Evolutionary conservation across 1,140 invertebrate genomes (phyloP), one percentile per base, ranked within the genome.

Genomic region (Magallana angulata): DNA sequence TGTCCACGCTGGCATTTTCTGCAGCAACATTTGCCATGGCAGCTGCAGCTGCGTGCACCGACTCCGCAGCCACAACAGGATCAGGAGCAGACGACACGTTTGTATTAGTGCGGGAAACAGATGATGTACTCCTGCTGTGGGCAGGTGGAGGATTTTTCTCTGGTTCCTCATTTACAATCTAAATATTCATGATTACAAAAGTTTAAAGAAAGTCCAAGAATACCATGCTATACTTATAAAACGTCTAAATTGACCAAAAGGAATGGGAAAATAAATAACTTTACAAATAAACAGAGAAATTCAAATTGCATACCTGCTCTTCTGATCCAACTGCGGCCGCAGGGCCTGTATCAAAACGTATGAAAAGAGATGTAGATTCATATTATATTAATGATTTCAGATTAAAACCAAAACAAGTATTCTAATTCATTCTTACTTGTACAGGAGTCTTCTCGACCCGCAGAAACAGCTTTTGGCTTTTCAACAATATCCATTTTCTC

Each of bases 401-500:
- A 48, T 48, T 48, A 48, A 48, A 48, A 48, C 36, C 36, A 48
- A 48, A 48, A 48, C 36, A 48, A 48, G 3, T 5, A 48, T 48
- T 48, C 36, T 5, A 48, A 48, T 48, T 48, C 36, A 48, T 48
- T 48, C 36, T 48, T 48, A 48, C 36, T 48, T 48, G 36, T 48
- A 48, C 1, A 48, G 36, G 36, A 48, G 36, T 48, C 36, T 48
- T 48, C 36, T 48, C 36, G 12, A 76, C 68, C 68, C 8, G 24
- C 68, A 11, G 7, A 12, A 48, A 76, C 24, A 30, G 68, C 8
- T 12, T 76, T 24, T 24, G 9, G 24, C 1, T 30, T 18, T 36
- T 30, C 68, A 76, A 30, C 16, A 14, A 88, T 83, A n/a, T 88
- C 85, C 24, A 89, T 56, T 84, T 84, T 89, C 30, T 84, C 81